A percentile compares a stretch with the other conserved stretches of the same genome.
Conservation (phyloP, 1,140 invertebrate species). For the Stenopsyche tienmushanensis region DNA sequence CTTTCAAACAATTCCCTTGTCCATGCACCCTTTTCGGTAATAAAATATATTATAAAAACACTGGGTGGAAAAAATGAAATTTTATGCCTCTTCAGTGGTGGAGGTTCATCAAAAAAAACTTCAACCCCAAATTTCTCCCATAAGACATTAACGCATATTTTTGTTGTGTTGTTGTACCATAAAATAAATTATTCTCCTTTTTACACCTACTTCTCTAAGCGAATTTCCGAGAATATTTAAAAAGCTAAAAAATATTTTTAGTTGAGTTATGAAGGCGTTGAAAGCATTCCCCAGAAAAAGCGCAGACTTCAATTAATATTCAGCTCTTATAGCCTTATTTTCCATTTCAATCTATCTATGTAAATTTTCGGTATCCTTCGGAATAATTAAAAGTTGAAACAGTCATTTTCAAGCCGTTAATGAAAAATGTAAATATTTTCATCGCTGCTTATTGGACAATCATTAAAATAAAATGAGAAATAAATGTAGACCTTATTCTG, state of each 20-base stretch:
- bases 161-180: no score
- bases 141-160: no score
- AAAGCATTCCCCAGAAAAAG: no score
- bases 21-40: background rate
- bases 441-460: background rate
- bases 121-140: no score
- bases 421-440: background rate
- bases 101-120: no score
- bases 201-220: no score
- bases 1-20: conserved; percentile 6
- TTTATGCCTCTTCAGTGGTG: background rate
- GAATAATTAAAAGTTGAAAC: background rate
- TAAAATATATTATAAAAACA: background rate
- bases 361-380: background rate
- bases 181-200: no score
- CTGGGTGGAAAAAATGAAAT: background rate
- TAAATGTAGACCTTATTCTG: background rate
- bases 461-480: background rate
- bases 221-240: no score
- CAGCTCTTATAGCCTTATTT: background rate
- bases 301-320: no score
- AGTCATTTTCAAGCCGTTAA: background rate
- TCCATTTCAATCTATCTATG: background rate
- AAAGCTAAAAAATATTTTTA: no score
- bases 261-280: no score